A percentile compares a stretch with the other conserved stretches of the same genome.
Conservation (phyloP, 2,113 vertebrate species). For the Acinonyx jubatus region DNA sequence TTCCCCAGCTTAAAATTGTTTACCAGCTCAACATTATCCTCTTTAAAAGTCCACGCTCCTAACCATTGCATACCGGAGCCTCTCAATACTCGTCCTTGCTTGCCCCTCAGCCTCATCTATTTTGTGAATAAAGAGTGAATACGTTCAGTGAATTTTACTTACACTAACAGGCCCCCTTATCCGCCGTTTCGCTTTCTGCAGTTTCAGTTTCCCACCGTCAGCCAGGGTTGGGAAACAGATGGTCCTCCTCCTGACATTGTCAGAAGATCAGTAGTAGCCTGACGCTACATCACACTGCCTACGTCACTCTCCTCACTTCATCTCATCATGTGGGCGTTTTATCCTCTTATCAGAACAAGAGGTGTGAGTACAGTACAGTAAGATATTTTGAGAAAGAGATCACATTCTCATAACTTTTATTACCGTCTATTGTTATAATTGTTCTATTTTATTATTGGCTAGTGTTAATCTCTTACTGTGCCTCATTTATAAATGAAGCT, state of each 20-base stretch:
- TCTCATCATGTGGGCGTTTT: not conserved
- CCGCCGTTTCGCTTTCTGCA: fast-evolving
- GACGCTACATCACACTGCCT: not conserved
- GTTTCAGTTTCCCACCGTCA: not conserved
- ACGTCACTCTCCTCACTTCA: not conserved
- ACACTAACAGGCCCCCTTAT: not conserved
- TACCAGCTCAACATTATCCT: not conserved
- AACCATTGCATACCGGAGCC: too few relatives aligned
- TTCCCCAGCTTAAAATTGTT: not conserved
- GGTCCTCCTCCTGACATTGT: not conserved
- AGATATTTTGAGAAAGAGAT: not conserved
- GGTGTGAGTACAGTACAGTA: not conserved
- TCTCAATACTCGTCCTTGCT: not conserved
- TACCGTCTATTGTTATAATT: not conserved
- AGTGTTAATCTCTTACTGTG: not conserved
- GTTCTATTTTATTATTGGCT: not conserved
- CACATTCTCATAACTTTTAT: not conserved
- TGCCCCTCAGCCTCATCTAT: not conserved
- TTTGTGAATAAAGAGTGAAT: conserved; percentile 26
- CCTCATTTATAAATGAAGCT: not conserved
- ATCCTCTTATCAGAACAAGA: not conserved
- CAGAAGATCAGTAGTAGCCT: not conserved
- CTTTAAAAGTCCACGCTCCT: not conserved
- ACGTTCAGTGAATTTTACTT: conserved; percentile 6
- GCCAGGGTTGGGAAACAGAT: not conserved